phyloP scores from a whole-genome alignment of 2,113 vertebrate genomes.

The Genyomyrus donnyi region DNA sequence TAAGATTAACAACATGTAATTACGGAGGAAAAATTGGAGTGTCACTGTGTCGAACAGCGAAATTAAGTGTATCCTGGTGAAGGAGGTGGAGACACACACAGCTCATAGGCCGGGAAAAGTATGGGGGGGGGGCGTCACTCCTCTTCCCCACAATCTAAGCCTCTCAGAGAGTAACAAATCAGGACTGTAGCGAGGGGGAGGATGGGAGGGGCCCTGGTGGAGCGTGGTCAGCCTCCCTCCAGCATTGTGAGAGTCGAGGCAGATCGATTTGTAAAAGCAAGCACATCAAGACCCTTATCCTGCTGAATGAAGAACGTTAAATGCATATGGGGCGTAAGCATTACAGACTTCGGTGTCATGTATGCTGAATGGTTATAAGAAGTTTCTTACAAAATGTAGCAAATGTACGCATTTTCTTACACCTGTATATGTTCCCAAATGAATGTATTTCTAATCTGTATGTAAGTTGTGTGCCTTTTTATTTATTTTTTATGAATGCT shows the following conservation, averaged over 20 bases:
- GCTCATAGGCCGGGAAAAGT: conserved; percentile 13
- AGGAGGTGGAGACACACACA: conserved; percentile 25
- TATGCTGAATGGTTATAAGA: background rate
- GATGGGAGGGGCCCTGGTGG: background rate
- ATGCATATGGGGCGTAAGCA: background rate
- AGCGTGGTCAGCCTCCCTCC: background rate
- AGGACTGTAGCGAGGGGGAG: background rate
- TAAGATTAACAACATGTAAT: conserved; percentile 61
- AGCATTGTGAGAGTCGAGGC: conserved; percentile 28
- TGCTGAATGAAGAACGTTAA: background rate
- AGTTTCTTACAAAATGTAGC: background rate
- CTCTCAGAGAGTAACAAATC: background rate
- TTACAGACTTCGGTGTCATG: background rate
- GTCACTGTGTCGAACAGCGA: conserved; percentile 53
- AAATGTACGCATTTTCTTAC: background rate
- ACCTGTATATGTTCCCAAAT: background rate
- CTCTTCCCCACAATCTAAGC: background rate
- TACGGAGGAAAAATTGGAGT: conserved; percentile 51
- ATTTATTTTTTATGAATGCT: background rate
- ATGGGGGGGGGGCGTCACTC: too few relatives aligned
- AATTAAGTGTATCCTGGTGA: conserved; percentile 50
- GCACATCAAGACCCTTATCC: conserved; percentile 5
- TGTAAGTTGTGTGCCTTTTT: background rate
- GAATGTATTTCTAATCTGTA: background rate
- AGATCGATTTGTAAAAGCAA: conserved; percentile 27